Conservation (phyloP, 2,113 vertebrate genomes). For the Origma solitaria region DNA sequence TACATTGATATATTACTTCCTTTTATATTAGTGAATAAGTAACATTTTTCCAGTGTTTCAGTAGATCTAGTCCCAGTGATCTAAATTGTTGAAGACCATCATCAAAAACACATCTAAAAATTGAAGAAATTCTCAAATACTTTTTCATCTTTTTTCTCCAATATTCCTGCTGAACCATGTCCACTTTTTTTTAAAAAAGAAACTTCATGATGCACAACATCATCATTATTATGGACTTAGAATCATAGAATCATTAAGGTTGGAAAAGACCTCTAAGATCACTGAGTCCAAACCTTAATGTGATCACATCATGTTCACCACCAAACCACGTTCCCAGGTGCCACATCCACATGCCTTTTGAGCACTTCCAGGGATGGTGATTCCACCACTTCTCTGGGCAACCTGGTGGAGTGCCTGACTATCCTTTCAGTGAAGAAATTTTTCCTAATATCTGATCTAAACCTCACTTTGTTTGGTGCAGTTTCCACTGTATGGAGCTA, state of each 20-base stretch:
- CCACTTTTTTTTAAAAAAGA: background rate
- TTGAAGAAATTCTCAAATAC: background rate
- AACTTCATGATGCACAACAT: background rate
- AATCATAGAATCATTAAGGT: background rate
- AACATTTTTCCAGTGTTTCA: background rate
- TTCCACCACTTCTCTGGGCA: background rate
- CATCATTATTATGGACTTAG: background rate
- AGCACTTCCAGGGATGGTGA: background rate
- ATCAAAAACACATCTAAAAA: background rate
- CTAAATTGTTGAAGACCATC: background rate
- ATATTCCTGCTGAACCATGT: background rate
- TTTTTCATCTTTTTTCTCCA: background rate
- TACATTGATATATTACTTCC: background rate
- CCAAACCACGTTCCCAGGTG: background rate
- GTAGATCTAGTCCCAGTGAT: background rate
- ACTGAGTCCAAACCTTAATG: fast-evolving
- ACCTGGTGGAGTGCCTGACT: background rate
- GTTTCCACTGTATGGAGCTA: background rate
- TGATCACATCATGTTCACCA: fast-evolving
- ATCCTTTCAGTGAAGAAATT: background rate
- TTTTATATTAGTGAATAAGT: background rate
- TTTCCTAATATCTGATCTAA: background rate
- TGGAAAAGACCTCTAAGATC: background rate
- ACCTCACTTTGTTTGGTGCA: background rate
- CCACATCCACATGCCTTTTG: background rate